Percentiles rank a stretch among this genome's conserved stretches.
Evolutionary conservation across 2,888 invertebrate genomes (phyloP).

Genomic region (Hartigia nigra): DNA sequence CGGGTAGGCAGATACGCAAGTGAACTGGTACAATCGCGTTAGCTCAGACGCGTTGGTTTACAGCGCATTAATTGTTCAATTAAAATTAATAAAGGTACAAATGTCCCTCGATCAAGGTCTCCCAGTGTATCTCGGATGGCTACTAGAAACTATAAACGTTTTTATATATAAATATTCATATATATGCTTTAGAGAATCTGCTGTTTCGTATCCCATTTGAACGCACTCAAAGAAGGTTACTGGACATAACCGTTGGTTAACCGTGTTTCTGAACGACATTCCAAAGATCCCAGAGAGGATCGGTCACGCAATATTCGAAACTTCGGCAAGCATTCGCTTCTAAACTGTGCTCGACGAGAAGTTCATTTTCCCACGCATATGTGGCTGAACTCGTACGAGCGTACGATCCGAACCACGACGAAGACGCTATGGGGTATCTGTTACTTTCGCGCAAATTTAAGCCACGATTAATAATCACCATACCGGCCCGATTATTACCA

Average conservation of each 20-base stretch:
- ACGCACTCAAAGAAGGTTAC: constrained; percentile 35
- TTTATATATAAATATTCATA: background rate
- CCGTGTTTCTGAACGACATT: constrained; percentile 45
- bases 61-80: background rate
- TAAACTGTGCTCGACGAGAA: background rate
- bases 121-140: background rate
- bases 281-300: constrained; percentile 44
- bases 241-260: constrained; percentile 43
- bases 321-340: constrained; percentile 37
- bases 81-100: background rate
- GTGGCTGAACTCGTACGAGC: background rate
- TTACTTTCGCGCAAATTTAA: constrained; percentile 36
- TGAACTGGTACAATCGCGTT: background rate
- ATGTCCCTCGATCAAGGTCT: background rate
- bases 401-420: background rate
- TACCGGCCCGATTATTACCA: constrained; percentile 42
- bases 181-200: background rate
- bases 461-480: constrained; percentile 51
- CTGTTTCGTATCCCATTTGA: background rate
- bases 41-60: background rate
- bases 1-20: background rate
- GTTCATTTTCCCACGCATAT: background rate
- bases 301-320: constrained; percentile 47
- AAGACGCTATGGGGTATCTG: background rate
- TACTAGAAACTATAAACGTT: background rate